Conservation (phyloP, 2,888 invertebrate species). For the Candidula unifasciata region DNA sequence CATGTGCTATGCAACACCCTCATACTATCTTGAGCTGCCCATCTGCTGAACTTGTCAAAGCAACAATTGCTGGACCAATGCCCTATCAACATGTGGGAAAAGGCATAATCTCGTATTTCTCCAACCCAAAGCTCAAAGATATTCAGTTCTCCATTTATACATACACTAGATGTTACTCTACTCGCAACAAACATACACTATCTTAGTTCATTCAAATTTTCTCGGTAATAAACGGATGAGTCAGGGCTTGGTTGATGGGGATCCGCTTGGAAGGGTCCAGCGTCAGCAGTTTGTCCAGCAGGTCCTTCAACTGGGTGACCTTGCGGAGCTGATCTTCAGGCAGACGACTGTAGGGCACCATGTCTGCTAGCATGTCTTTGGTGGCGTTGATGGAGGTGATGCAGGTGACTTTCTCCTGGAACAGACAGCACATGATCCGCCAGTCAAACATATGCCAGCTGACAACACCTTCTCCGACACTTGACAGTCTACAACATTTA, state of each 20-base stretch:
- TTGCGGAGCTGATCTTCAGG: slow-evolving; percentile 93
- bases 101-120: too few species aligned
- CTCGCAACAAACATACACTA: not conserved
- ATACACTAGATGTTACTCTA: too few species aligned
- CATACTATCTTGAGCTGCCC: too few species aligned
- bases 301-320: slow-evolving; percentile 92
- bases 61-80: too few species aligned
- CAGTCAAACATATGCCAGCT: not conserved
- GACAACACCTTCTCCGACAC: not conserved
- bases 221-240: slow-evolving; percentile 96
- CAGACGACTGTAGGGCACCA: slow-evolving; percentile 91
- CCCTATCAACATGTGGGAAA: too few species aligned
- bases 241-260: slow-evolving; percentile 94
- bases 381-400: slow-evolving; percentile 89
- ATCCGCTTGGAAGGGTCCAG: slow-evolving; percentile 94
- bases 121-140: not conserved
- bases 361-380: slow-evolving; percentile 90
- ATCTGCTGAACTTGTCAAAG: too few species aligned
- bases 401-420: slow-evolving; percentile 97
- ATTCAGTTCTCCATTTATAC: not conserved
- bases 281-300: slow-evolving; percentile 93
- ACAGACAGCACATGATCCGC: slow-evolving; percentile 57
- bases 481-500: too few species aligned
- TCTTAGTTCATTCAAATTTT: slow-evolving; percentile 61
- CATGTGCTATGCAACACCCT: too few species aligned